Evolutionary conservation across 2,113 vertebrate genomes (phyloP), one percentile per base, ranked within the genome.

Genomic region (Athene noctua): DNA sequence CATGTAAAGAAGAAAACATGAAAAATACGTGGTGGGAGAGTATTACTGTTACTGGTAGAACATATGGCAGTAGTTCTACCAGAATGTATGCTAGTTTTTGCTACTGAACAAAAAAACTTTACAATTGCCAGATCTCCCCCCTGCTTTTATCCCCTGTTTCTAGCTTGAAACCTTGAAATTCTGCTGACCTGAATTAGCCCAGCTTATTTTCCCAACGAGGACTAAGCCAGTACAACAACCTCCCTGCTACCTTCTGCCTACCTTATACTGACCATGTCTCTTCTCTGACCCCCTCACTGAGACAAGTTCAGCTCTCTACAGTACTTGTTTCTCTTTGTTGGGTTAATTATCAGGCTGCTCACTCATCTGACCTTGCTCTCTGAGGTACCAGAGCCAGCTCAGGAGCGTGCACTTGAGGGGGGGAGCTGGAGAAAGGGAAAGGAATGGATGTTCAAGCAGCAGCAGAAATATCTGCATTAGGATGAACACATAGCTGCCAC

Each of bases 131-230:
- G 22, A 10, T 30, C 6, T n/a, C 8, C 16, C 15, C 13, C 8
- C 19, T 3, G 6, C 11, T 38, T 62, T 40, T 40, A 25, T 3
- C 1, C 17, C 59, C 6, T 0, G 0, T 61, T 55, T 80, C 32
- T 14, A 29, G 6, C 47, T 44, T n/a, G n/a, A 80, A 23, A 26
- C 8, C 54, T 57, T 38, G 67, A 57, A 61, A 74, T 38, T 51
- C 32, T 26, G n/a, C 13, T 57, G 74, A 62, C 27, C 19, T 34
- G 40, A 74, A 57, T 38, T 68, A 18, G 11, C 27, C 62, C 40
- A 63, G 20, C 23, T 49, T n/a, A 52, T 17, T 19, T 49, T 73
- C 55, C 34, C 42, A 44, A 9, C 0, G 13, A 40, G 30, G 15
- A 49, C 40, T 49, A 80, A 86, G 23, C 20, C 71, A 78, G 26